Evolutionary conservation across 2,113 vertebrate genomes (phyloP).

Genomic region (Centrocercus urophasianus): DNA sequence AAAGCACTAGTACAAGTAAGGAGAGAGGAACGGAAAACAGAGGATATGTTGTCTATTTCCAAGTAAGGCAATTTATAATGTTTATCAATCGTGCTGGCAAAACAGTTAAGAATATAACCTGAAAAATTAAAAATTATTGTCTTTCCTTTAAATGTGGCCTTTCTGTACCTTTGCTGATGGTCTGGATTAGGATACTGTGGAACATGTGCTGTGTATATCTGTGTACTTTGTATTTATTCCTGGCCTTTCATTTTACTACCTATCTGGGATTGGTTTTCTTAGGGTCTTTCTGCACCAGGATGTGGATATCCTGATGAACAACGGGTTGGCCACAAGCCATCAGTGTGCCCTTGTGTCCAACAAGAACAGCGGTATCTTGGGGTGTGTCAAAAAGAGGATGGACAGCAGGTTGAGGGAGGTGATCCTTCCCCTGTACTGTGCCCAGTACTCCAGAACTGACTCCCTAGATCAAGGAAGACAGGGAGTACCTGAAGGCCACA

Average conservation of each 20-base stretch:
- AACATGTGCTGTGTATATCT: neutral
- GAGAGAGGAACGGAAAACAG: neutral
- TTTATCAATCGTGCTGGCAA: neutral
- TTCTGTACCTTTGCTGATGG: neutral
- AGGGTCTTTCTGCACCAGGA: neutral
- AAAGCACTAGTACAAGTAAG: neutral
- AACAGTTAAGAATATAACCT: neutral
- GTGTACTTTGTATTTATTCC: neutral
- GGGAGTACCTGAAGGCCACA: too few species aligned
- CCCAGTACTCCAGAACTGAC: too few species aligned
- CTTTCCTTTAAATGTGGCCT: neutral
- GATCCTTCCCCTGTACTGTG: too few species aligned
- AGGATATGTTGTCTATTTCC: neutral
- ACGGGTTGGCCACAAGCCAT: too few species aligned
- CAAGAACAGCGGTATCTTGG: too few species aligned
- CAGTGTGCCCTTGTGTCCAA: too few species aligned
- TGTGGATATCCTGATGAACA: too few species aligned
- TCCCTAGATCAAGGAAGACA: too few species aligned
- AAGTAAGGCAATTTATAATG: neutral
- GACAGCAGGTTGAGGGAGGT: too few species aligned
- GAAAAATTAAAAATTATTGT: neutral
- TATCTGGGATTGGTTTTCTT: fast-evolving
- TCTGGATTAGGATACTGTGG: neutral
- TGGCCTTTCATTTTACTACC: neutral
- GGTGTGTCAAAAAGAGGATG: too few species aligned